phyloP scores from a whole-genome alignment of 2,888 invertebrate genomes.

The Anaspis maculata region DNA sequence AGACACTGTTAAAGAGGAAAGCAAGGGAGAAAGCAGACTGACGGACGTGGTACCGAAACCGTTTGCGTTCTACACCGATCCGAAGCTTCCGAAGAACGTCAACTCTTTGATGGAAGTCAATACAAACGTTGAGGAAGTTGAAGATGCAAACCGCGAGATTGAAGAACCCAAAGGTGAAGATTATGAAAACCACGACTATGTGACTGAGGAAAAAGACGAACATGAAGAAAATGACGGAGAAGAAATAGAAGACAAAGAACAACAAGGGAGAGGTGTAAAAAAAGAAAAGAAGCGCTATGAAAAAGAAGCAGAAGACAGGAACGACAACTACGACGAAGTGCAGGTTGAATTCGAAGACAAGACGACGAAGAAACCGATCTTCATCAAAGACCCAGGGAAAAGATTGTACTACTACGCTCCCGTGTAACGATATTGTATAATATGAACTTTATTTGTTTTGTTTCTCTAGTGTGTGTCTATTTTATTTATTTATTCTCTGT shows the following conservation, averaged over 20 bases:
- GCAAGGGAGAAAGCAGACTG: slow-evolving; percentile 17
- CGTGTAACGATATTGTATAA: slow-evolving; percentile 16
- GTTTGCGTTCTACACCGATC: slow-evolving; percentile 29
- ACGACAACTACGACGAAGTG: slow-evolving; percentile 15
- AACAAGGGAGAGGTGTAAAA: slow-evolving; percentile 5
- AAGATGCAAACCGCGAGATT: slow-evolving; percentile 8
- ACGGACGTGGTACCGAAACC: slow-evolving; percentile 30
- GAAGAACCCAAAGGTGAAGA: slow-evolving; percentile 8
- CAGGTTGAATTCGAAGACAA: slow-evolving; percentile 6
- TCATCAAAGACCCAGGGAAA: slow-evolving; percentile 38
- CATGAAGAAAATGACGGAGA: slow-evolving; percentile 5
- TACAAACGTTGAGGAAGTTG: slow-evolving; percentile 13
- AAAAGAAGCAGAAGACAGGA: slow-evolving; percentile 3
- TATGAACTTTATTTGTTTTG: no score
- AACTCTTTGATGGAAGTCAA: slow-evolving; percentile 26
- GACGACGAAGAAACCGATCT: slow-evolving; percentile 18
- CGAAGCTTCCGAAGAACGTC: slow-evolving; percentile 26
- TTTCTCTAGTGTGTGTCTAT: no score
- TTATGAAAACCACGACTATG: slow-evolving; percentile 8
- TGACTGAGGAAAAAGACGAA: slow-evolving; percentile 3
- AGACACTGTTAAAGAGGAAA: not conserved
- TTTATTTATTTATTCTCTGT: no score
- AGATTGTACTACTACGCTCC: slow-evolving; percentile 39
- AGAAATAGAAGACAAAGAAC: slow-evolving; percentile 4
- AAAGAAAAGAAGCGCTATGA: slow-evolving; percentile 6